Percentiles rank a stretch among this genome's conserved stretches.
Evolutionary conservation across 2,797 vertebrate species (phyloP).

Genomic region (Hemibagrus guttatus): DNA sequence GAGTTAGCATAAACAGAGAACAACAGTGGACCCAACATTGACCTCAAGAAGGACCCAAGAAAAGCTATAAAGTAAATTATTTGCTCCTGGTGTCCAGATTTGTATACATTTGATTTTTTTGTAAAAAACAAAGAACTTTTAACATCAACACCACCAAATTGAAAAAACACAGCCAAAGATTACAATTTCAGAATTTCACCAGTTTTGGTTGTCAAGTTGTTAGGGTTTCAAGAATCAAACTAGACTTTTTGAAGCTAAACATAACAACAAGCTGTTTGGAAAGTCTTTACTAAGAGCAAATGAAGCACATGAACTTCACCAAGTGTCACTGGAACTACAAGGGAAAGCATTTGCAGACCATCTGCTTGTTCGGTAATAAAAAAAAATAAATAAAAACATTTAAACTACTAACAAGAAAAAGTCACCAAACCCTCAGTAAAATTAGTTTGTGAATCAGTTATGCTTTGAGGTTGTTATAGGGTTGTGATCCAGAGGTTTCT

Average conservation of each 20-base stretch:
- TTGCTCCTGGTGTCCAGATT: not conserved
- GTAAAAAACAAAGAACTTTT: not conserved
- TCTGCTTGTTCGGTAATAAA: not conserved
- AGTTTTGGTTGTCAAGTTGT: no score
- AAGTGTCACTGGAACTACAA: not conserved
- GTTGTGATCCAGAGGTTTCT: not conserved
- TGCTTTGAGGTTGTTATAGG: not conserved
- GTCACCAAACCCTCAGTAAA: not conserved
- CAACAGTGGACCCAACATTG: not conserved
- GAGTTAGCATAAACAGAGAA: not conserved
- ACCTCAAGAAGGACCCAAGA: not conserved
- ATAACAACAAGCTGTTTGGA: no score
- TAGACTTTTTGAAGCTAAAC: no score
- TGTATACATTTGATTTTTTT: no score
- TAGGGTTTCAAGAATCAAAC: no score
- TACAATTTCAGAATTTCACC: not conserved
- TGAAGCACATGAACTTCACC: not conserved
- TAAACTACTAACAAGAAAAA: not conserved
- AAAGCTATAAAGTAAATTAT: not conserved
- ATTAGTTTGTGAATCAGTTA: not conserved
- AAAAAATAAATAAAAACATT: no score
- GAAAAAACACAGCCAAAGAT: not conserved
- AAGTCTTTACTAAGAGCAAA: not conserved
- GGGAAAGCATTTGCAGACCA: not conserved
- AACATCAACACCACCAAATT: not conserved